Evolutionary conservation across 2,113 vertebrate genomes (phyloP).

Genomic region (Myotis lucifugus): DNA sequence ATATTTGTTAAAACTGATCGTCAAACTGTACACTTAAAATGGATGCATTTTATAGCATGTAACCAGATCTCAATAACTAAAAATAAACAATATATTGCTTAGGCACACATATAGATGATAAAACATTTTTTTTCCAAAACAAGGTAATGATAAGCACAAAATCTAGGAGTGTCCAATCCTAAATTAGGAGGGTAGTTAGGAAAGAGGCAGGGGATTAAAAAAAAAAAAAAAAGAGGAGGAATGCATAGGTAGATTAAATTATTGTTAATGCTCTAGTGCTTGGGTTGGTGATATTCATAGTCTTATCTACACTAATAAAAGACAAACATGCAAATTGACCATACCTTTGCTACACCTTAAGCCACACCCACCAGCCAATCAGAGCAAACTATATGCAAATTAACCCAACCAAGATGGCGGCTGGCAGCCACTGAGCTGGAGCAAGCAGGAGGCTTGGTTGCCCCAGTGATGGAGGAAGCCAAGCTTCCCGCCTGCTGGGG

Average conservation of each 20-base stretch:
- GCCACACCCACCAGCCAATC: too few species aligned
- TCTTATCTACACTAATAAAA: background rate
- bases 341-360: too few species aligned
- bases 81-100: background rate
- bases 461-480: too few species aligned
- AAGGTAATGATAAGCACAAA: constrained; percentile 14
- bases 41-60: background rate
- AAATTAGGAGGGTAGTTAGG: background rate
- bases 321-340: too few species aligned
- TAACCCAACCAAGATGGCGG: too few species aligned
- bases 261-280: background rate
- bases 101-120: background rate
- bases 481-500: too few species aligned
- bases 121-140: background rate
- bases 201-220: background rate
- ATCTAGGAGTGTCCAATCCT: background rate
- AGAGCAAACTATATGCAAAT: too few species aligned
- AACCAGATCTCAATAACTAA: background rate
- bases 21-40: constrained; percentile 28
- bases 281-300: background rate
- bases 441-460: too few species aligned
- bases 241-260: background rate
- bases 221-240: background rate
- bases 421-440: too few species aligned
- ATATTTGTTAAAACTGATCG: background rate